These are phyloP conservation scores for Hylyphantes graminicola DNA, from an alignment of 1,140 invertebrate genomes.

Conservation along the genomic window DNA sequence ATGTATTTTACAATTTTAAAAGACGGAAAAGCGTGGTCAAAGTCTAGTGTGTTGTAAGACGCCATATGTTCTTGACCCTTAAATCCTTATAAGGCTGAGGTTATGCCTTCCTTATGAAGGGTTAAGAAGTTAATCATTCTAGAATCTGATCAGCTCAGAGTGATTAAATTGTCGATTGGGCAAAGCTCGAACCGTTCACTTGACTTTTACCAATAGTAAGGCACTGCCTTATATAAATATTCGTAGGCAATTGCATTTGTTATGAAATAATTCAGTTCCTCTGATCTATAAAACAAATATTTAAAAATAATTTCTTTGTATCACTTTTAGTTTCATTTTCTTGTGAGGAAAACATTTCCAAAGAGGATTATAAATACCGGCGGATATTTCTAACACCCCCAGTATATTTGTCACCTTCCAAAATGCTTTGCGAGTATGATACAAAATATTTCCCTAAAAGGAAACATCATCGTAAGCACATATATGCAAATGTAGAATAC, in stretches of 20 bases:
- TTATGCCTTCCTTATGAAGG: too few species aligned
- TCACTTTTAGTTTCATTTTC: conserved; percentile 47
- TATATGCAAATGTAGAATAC: conserved; percentile 24
- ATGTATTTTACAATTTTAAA: too few species aligned
- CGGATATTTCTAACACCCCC: conserved; percentile 12
- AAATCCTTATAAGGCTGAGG: too few species aligned
- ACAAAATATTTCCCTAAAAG: conserved; percentile 55
- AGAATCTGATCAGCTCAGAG: too few species aligned
- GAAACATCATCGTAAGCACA: not conserved
- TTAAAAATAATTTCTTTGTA: conserved; percentile 59
- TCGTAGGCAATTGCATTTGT: conserved; percentile 13
- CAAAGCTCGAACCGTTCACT: too few species aligned
- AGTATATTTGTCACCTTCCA: conserved; percentile 60
- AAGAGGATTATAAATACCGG: conserved; percentile 47
- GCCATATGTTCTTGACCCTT: too few species aligned
- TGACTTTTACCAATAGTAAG: conserved; percentile 25
- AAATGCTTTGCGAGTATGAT: conserved; percentile 52
- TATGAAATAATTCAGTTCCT: conserved; percentile 15
- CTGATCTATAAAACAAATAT: conserved; percentile 54
- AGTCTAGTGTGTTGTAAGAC: too few species aligned
- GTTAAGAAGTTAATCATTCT: too few species aligned
- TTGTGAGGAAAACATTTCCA: conserved; percentile 48
- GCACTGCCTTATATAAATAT: conserved; percentile 51
- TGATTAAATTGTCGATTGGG: too few species aligned
- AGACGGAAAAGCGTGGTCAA: too few species aligned